Base-by-base conservation (phyloP, 2,888 invertebrate genomes). In the Ophonus ardosiacus region DNA sequence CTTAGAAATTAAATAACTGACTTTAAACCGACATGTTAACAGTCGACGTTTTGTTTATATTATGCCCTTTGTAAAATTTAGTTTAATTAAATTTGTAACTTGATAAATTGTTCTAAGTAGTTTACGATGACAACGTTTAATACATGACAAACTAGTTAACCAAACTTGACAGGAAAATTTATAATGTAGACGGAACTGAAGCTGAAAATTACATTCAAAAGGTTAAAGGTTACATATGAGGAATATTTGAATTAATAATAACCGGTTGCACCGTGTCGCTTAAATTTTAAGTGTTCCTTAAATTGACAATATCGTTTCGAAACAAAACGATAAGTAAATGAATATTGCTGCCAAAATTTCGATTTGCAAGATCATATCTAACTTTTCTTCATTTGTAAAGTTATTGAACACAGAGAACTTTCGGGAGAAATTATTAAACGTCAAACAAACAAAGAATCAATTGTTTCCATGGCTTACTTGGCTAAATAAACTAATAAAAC, bases 141-240 rank as follows among this genome's bases (percentile, higher is more conserved):
- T 7, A 24, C n/a, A 40, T 63, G 63, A 59, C 17, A 59, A 63
- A 63, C 18, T 71, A 17, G 71, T 43, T 68, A 71, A 15, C 38
- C 31, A 31, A 71, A 71, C 40, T 71, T 43, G 71, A 71, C 40
- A 13, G 24, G 71, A 40, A 71, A 71, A 71, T 71, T 40, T 18
- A 43, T 71, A 40, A 43, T 24, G 21, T 24, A 21, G 24, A 63
- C 17, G 13, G 5, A 63, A 63, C 17, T 5, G 5, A 63, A 18
- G 63, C 13, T 8, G 63, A 63, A 17, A 17, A 71, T 43, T 38
- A 31, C 7, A 1, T 17, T 38, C 7, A 13, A 71, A 71, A 71
- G 71, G 71, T 71, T 15, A 71, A 71, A 71, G 71, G 71, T 71
- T 43, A 71, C 17, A 71, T 38, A 6, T 13, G 61, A 51, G 43